These are phyloP conservation scores for Alentia gelatinosa DNA, from an alignment of 2,888 invertebrate species.

Conservation along the genomic window DNA sequence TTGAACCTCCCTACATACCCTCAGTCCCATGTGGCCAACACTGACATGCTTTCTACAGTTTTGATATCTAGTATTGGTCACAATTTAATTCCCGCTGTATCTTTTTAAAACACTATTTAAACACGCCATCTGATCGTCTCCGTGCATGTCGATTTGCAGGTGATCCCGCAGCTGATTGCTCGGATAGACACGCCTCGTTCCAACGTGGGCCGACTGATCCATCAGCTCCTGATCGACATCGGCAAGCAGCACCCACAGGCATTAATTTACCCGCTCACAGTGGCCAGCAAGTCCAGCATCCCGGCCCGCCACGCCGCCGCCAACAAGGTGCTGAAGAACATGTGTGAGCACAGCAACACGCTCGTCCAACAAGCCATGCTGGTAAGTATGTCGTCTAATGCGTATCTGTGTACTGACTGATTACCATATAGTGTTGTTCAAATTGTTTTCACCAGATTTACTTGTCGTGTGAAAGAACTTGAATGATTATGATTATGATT, in stretches of 20 bases:
- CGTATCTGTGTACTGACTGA: no score
- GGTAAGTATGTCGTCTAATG: no score
- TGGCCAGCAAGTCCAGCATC: conserved; percentile 89
- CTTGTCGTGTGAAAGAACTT: no score
- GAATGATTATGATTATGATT: no score
- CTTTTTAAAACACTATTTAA: no score
- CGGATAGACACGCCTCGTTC: conserved; percentile 96
- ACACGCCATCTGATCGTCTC: not conserved
- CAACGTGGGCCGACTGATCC: conserved; percentile 93
- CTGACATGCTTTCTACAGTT: no score
- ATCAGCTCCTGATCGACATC: conserved; percentile 95
- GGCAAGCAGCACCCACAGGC: conserved; percentile 98
- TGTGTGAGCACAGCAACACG: conserved; percentile 95
- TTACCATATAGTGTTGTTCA: no score
- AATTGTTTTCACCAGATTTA: no score
- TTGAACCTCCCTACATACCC: no score
- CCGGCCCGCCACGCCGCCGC: conserved; percentile 88
- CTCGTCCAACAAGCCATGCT: conserved; percentile 97
- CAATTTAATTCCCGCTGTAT: no score
- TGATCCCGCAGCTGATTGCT: conserved; percentile 98
- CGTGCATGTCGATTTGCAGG: conserved; percentile 80
- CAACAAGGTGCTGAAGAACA: conserved; percentile 94
- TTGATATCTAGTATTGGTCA: no score
- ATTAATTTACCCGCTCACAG: conserved; percentile 97
- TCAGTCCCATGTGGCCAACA: no score